A percentile compares a stretch with the other conserved stretches of the same genome.
Conservation (phyloP, 1,140 invertebrate species). For the Hycleus phaleratus region DNA sequence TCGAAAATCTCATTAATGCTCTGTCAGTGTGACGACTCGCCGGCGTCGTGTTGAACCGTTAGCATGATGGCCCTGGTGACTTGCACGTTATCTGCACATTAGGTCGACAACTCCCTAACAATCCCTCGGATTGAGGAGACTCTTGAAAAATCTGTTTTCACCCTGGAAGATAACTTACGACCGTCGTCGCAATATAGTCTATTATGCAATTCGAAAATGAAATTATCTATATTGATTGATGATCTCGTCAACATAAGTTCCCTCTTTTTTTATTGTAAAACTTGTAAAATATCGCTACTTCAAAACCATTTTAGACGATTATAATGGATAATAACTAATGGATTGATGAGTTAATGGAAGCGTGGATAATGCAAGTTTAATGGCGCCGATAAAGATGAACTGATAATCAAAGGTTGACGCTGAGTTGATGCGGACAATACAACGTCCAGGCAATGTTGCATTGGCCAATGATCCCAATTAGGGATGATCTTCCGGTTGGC, state of each 20-base stretch:
- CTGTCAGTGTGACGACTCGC: conserved; percentile 13
- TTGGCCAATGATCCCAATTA: conserved; percentile 14
- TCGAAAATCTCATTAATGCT: conserved; percentile 15
- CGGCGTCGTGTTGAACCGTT: conserved; percentile 11
- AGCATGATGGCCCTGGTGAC: conserved; percentile 17
- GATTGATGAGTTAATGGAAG: conserved; percentile 26
- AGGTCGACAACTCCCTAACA: conserved; percentile 11
- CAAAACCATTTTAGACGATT: conserved; percentile 14
- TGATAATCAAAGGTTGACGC: conserved; percentile 13
- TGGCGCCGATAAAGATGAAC: conserved; percentile 15
- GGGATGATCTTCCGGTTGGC: conserved; percentile 8
- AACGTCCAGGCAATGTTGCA: conserved; percentile 1
- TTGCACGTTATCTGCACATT: conserved; percentile 24
- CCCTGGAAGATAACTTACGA: conserved; percentile 19
- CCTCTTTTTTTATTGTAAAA: conserved; percentile 11
- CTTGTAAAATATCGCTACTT: conserved; percentile 20
- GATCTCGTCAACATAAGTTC: conserved; percentile 13
- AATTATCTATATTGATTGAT: conserved; percentile 29
- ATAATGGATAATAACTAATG: conserved; percentile 19
- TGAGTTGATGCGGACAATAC: conserved; percentile 10
- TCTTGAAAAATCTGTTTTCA: conserved; percentile 22
- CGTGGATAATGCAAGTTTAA: conserved; percentile 16
- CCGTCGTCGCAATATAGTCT: conserved; percentile 9
- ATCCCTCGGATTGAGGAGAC: not conserved
- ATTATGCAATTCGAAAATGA: conserved; percentile 26